These are phyloP conservation scores for Salvelinus namaycush DNA, from an alignment of 2,113 vertebrate genomes.

Conservation along the genomic window DNA sequence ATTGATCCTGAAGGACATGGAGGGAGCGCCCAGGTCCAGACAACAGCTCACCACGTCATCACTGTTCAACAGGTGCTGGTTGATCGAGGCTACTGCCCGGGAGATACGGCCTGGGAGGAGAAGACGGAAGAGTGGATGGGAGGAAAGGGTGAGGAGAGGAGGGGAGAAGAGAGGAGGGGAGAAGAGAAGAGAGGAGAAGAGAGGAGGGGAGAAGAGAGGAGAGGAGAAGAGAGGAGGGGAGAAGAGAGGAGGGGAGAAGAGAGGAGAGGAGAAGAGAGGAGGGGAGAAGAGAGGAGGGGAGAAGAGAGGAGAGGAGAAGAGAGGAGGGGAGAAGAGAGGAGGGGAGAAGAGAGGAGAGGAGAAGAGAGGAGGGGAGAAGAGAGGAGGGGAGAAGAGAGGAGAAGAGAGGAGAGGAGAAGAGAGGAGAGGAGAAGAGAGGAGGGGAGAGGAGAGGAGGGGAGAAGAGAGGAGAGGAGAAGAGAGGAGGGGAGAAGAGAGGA, in stretches of 20 bases:
- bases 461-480: constrained; percentile 45
- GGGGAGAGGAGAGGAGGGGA: constrained; percentile 87
- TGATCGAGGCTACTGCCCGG: constrained; percentile 90
- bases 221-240: constrained; percentile 82
- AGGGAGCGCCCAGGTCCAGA: constrained; percentile 91
- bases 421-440: constrained; percentile 68
- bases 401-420: no score
- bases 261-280: constrained; percentile 13
- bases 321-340: no score
- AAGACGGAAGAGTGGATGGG: constrained; percentile 79
- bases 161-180: constrained; percentile 6
- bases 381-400: constrained; percentile 69
- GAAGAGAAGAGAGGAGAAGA: constrained; percentile 67
- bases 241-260: constrained; percentile 80
- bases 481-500: neutral
- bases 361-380: constrained; percentile 42
- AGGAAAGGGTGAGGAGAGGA: constrained; percentile 84
- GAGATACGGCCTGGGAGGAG: constrained; percentile 83
- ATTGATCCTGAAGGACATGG: constrained; percentile 97
- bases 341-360: no score
- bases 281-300: constrained; percentile 68
- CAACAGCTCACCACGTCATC: constrained; percentile 98
- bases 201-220: constrained; percentile 3
- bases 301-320: constrained; percentile 78
- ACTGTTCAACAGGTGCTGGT: constrained; percentile 91